Base-by-base conservation (phyloP, 2,797 vertebrate species). In the Lacerta bilineata region DNA sequence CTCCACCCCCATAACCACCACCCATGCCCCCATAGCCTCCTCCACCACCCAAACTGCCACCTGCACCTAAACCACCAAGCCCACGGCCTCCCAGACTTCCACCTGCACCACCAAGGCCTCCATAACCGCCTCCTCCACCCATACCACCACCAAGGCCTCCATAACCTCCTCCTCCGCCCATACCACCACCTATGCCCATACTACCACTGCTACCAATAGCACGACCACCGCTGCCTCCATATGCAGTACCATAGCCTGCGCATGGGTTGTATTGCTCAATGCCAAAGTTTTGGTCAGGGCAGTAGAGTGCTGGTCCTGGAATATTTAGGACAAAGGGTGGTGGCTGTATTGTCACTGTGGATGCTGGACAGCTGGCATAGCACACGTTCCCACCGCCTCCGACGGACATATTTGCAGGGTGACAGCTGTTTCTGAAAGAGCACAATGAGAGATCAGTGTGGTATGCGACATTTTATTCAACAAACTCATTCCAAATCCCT, bases 251-350 rank as follows among this genome's bases (percentile, higher is more conserved):
- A 50, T 15, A 39, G 41, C 83, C 77, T 17, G 88, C 83, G 43
- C 88, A 89, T 17, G 88, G 88, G 33, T 89, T 89, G 41, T n/a
- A 33, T 69, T 89, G 88, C 46, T 89, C 88, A 81, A 85, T 85
- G 59, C 29, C 41, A 6, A 89, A 85, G 2, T 4, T 3, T 55
- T 89, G 83, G 59, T 85, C 69, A 33, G 88, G 88, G 15, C 88
- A 89, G 61, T 55, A 41, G 5, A 89, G 71, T 0, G 88, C 69
- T 15, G 88, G 88, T 27, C 88, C 88, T 55, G 88, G 88, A 2
- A 89, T 89, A 3, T 13, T 76, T 27, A 89, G 55, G 69, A 85
- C 71, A 4, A 89, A 89, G 2, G 83, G 88, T 25, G 88, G 88
- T 0, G 88, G 88, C 7, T 89, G 88, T 33, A 89, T 84, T 2